A percentile compares a stretch with the other conserved stretches of the same genome.
Evolutionary conservation across 1,140 invertebrate species (phyloP).

Genomic region (Cotesia chilonis): DNA sequence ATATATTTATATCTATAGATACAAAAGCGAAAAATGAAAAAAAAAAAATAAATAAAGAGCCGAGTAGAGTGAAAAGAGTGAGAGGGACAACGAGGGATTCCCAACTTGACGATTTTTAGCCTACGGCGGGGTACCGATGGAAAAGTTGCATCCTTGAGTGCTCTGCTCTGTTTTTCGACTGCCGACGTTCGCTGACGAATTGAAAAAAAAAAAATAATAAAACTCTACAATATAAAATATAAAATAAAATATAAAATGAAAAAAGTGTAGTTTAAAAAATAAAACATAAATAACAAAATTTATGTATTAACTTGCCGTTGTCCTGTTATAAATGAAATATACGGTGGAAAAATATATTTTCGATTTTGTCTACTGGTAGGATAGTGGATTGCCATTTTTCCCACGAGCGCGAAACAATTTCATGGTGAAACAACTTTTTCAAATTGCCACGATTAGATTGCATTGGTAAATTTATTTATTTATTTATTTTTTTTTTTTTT

Average conservation of each 20-base stretch:
- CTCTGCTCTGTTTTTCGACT: slow-evolving; percentile 59
- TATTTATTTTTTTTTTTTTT: neutral
- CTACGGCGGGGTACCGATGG: slow-evolving; percentile 56
- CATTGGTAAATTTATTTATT: slow-evolving; percentile 7
- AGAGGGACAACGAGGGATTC: slow-evolving; percentile 43
- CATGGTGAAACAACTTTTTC: too few relatives aligned
- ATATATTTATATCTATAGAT: slow-evolving; percentile 10
- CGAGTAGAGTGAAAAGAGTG: slow-evolving; percentile 10
- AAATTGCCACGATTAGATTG: slow-evolving; percentile 27
- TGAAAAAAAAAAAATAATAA: slow-evolving; percentile 40
- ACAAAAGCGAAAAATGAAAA: slow-evolving; percentile 10
- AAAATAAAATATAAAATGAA: slow-evolving; percentile 14
- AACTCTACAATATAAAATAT: slow-evolving; percentile 14
- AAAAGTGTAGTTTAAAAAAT: neutral
- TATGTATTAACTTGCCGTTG: neutral
- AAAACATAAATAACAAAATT: neutral
- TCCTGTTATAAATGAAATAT: slow-evolving; percentile 1
- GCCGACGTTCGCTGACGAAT: slow-evolving; percentile 41
- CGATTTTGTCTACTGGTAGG: slow-evolving; percentile 24
- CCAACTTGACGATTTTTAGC: slow-evolving; percentile 61
- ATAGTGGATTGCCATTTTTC: slow-evolving; percentile 17
- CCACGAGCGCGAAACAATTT: too few relatives aligned
- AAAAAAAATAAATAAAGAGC: slow-evolving; percentile 8
- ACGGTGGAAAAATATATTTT: slow-evolving; percentile 25
- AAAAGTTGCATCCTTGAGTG: slow-evolving; percentile 64